Conservation (phyloP, 2,888 invertebrate genomes). For the Netelia virgata region DNA sequence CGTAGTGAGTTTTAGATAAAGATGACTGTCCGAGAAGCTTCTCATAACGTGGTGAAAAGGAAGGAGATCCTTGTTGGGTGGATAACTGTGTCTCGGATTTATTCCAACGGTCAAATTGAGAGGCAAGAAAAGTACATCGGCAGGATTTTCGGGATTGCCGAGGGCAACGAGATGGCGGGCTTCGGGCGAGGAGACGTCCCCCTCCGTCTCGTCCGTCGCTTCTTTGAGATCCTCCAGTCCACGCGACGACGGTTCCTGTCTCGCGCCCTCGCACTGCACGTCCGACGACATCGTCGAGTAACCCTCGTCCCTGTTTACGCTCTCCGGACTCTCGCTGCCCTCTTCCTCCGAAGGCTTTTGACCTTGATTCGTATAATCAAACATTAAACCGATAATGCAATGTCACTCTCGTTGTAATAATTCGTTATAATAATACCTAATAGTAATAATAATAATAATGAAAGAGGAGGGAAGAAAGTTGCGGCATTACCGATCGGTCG, state of each 20-base stretch:
- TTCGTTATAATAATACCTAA: too few relatives aligned
- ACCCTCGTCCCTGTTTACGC: slow-evolving; percentile 92
- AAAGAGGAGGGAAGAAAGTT: slow-evolving; percentile 6
- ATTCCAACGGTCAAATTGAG: slow-evolving; percentile 88
- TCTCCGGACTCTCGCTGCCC: slow-evolving; percentile 91
- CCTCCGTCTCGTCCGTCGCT: slow-evolving; percentile 90
- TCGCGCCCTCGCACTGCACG: slow-evolving; percentile 90
- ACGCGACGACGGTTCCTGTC: slow-evolving; percentile 87
- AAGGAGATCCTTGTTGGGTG: slow-evolving; percentile 89
- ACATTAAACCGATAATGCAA: neutral
- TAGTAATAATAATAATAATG: too few relatives aligned
- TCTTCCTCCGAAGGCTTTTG: slow-evolving; percentile 88
- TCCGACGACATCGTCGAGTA: slow-evolving; percentile 95
- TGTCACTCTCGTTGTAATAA: too few relatives aligned
- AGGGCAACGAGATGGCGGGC: slow-evolving; percentile 86
- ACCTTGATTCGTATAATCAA: slow-evolving; percentile 75
- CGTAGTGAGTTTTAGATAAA: slow-evolving; percentile 89
- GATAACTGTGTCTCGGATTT: slow-evolving; percentile 90
- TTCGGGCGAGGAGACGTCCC: slow-evolving; percentile 82
- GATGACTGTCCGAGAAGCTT: slow-evolving; percentile 91
- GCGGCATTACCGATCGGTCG: slow-evolving; percentile 84
- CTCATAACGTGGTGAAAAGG: slow-evolving; percentile 91
- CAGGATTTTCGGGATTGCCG: slow-evolving; percentile 86
- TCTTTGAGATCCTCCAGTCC: slow-evolving; percentile 91
- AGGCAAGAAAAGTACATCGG: slow-evolving; percentile 90